Base-by-base conservation (phyloP, 2,888 invertebrate species). In the Folsomia candida region DNA sequence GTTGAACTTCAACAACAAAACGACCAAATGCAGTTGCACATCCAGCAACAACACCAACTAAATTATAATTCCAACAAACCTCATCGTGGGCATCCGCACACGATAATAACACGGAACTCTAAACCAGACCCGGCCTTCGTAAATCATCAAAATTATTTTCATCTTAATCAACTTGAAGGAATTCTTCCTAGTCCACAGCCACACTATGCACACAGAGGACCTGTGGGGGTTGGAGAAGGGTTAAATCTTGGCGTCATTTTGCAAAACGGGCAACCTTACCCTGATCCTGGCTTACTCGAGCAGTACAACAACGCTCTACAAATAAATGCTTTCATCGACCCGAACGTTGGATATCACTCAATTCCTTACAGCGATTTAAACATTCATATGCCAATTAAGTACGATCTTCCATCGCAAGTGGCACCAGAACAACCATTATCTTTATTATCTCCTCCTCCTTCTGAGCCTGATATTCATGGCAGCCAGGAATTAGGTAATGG, bases 391-490 rank as follows among this genome's bases (percentile, higher is more conserved):
- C 57, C 9, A 25, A 54, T 61, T 61, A 51, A 47, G 9, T 20
- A 66, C 29, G 66, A 68, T 9, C 69, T 59, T n/a, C 69, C 65
- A 51, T 57, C 68, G 22, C 61, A 70, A 18, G 26, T 24, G 47
- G 29, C 68, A 22, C 59, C 68, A 28, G 61, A 67, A 14, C 65
- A 58, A 0, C 27, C 37, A 47, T 9, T n/a, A 18, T 27, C 20
- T 37, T 51, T 63, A 51, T n/a, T n/a, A n/a, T n/a, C n/a, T n/a
- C 47, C 60, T 11, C 57, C 64, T 63, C 28, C 51, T 26, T 60
- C 18, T 27, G 58, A 18, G 20, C 59, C 51, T 3, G 59, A 67
- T 24, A 0, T 25, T 26, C 61, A 47, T 0, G 54, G 60, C 24
- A 20, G 64, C 58, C 28, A 57, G 60, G 66, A 20, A 29, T 66